A percentile compares a stretch with the other conserved stretches of the same genome.
phyloP scores from a whole-genome alignment of 2,888 invertebrate species.

The Lasius platythorax region DNA sequence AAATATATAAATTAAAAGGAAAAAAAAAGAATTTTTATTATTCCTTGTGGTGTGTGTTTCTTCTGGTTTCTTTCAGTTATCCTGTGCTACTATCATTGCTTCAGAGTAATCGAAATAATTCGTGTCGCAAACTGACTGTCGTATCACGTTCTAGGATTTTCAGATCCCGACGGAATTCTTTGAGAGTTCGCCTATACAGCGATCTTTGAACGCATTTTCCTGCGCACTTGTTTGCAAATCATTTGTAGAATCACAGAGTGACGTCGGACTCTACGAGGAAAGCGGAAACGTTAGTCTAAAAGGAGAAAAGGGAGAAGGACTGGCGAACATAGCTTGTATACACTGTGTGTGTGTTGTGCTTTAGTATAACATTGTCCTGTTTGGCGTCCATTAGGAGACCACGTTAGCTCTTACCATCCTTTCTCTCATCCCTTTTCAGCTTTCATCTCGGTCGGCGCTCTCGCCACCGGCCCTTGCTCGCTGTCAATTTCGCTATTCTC shows the following conservation, averaged over 20 bases:
- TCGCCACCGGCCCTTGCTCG: constrained; percentile 31
- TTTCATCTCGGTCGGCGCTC: constrained; percentile 42
- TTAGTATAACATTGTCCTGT: constrained; percentile 66
- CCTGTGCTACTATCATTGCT: background rate
- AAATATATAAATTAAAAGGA: no score
- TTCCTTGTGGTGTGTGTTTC: no score
- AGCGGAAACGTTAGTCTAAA: constrained; percentile 14
- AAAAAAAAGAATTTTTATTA: no score
- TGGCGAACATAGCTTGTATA: constrained; percentile 26
- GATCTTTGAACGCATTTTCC: constrained; percentile 10
- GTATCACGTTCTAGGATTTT: background rate
- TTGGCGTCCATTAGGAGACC: constrained; percentile 74
- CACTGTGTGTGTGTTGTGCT: constrained; percentile 48
- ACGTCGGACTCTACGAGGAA: constrained; percentile 15
- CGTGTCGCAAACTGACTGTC: no score
- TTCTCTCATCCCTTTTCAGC: constrained; percentile 53
- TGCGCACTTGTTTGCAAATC: constrained; percentile 27
- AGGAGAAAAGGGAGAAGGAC: constrained; percentile 8
- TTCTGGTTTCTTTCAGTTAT: background rate
- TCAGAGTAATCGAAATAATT: constrained; percentile 11
- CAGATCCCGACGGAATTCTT: background rate
- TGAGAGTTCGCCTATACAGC: background rate
- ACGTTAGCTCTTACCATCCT: constrained; percentile 66
- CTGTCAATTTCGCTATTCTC: constrained; percentile 38
- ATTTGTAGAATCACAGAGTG: constrained; percentile 33